A percentile compares a stretch with the other conserved stretches of the same genome.
Conservation (phyloP, 2,113 vertebrate genomes). For the Hemichromis elongatus region DNA sequence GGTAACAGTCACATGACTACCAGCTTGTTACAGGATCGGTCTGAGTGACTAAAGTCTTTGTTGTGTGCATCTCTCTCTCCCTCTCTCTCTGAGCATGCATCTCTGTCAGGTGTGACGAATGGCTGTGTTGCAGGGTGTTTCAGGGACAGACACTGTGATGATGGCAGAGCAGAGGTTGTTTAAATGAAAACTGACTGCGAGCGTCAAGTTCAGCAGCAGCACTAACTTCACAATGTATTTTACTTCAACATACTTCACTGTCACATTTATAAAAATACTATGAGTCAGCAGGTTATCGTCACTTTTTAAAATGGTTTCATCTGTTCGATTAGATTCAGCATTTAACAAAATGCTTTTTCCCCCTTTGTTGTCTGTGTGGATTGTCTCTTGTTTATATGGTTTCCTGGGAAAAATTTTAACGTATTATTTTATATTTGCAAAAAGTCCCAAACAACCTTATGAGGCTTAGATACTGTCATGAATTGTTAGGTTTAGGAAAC, state of each 20-base stretch:
- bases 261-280: background rate
- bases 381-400: background rate
- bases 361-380: background rate
- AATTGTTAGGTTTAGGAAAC: background rate
- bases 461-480: background rate
- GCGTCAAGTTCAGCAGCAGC: conserved; percentile 16
- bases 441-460: background rate
- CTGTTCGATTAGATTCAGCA: background rate
- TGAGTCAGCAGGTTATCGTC: background rate
- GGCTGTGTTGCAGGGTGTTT: background rate
- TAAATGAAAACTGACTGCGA: conserved; percentile 21
- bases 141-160: background rate
- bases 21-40: too few species aligned
- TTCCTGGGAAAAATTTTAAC: background rate
- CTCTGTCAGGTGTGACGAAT: conserved; percentile 16
- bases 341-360: background rate
- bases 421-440: background rate
- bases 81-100: background rate
- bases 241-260: background rate
- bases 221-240: background rate
- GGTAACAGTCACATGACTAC: too few species aligned
- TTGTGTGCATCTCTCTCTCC: background rate
- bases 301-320: background rate
- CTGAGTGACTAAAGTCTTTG: background rate
- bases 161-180: conserved; percentile 1